A percentile compares a stretch with the other conserved stretches of the same genome.
phyloP scores from a whole-genome alignment of 2,113 vertebrate genomes.

The Gallinago undulata region DNA sequence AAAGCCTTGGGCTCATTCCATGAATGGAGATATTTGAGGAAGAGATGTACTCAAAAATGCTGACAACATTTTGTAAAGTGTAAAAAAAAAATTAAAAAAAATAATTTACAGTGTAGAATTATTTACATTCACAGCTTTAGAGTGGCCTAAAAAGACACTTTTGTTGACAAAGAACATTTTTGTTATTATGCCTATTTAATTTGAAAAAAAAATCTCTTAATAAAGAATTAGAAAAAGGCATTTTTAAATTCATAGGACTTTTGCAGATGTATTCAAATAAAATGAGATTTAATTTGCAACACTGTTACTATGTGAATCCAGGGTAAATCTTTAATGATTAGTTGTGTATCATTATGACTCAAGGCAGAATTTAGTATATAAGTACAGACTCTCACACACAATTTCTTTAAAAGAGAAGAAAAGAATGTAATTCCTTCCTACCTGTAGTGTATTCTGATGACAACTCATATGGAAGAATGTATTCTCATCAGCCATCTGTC shows the following conservation, averaged over 20 bases:
- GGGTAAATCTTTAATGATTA: background rate
- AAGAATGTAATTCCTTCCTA: constrained; percentile 10
- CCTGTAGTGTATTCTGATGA: background rate
- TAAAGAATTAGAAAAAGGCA: background rate
- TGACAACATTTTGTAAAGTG: background rate
- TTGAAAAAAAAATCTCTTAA: background rate
- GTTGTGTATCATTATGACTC: background rate
- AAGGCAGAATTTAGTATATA: background rate
- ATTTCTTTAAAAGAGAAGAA: background rate
- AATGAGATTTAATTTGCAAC: background rate
- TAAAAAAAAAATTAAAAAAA: background rate
- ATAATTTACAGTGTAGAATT: background rate
- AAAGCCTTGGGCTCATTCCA: background rate
- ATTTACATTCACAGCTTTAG: background rate
- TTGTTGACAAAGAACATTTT: background rate
- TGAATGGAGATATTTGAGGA: background rate
- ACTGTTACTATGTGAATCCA: background rate
- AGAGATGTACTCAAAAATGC: background rate
- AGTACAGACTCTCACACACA: background rate
- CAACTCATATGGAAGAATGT: background rate
- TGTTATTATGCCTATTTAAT: background rate
- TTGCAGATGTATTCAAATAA: background rate
- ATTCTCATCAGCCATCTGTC: background rate
- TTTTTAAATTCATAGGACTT: background rate
- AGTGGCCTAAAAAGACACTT: too few species aligned